Percentiles rank a stretch among this genome's conserved stretches.
Conservation (phyloP, 2,888 invertebrate species). For the Lacanobia wlatinum region DNA sequence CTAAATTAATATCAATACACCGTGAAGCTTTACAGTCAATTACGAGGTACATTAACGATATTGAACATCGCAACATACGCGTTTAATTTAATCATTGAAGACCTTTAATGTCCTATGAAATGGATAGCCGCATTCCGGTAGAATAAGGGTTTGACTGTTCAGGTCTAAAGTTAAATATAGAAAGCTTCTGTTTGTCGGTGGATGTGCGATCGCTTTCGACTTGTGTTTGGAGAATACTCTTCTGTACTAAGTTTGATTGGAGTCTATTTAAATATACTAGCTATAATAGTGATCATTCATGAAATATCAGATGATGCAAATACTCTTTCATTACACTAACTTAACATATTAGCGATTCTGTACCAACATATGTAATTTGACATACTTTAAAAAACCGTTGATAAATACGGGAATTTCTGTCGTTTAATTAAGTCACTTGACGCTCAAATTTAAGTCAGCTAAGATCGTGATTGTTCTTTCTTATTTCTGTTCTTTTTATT, state of each 20-base stretch:
- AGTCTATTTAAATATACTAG: slow-evolving; percentile 4
- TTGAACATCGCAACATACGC: slow-evolving; percentile 20
- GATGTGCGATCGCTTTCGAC: slow-evolving; percentile 22
- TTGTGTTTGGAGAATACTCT: slow-evolving; percentile 1
- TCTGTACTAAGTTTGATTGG: neutral
- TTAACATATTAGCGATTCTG: too few species aligned
- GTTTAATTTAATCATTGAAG: slow-evolving; percentile 24
- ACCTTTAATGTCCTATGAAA: slow-evolving; percentile 39
- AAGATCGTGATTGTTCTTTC: too few species aligned
- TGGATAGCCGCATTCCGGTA: slow-evolving; percentile 27
- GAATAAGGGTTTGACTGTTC: slow-evolving; percentile 44
- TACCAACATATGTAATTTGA: too few species aligned
- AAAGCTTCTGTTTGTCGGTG: slow-evolving; percentile 22
- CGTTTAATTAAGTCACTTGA: too few species aligned
- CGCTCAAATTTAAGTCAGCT: too few species aligned
- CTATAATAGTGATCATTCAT: too few species aligned
- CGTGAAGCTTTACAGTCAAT: slow-evolving; percentile 9
- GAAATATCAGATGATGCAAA: too few species aligned
- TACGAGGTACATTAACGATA: slow-evolving; percentile 28
- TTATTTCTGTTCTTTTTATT: too few species aligned
- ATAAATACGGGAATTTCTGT: too few species aligned
- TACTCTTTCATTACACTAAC: too few species aligned
- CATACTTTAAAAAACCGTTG: too few species aligned
- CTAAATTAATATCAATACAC: slow-evolving; percentile 18
- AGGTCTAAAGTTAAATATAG: slow-evolving; percentile 9